These are phyloP conservation scores for Noctua janthina DNA, from an alignment of 2,888 invertebrate species.

Conservation along the genomic window DNA sequence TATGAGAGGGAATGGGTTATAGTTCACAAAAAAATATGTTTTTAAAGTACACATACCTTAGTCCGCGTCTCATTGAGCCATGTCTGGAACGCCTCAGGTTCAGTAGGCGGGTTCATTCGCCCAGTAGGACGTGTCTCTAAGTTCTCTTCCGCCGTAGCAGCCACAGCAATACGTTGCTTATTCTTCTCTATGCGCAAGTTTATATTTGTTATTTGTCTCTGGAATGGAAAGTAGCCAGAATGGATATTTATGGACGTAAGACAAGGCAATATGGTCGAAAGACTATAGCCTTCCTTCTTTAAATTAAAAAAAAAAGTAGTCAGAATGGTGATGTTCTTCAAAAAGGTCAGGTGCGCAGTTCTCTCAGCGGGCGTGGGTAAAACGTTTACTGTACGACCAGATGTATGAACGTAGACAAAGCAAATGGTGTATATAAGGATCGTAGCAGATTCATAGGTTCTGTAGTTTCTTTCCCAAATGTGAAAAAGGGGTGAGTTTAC, in stretches of 20 bases:
- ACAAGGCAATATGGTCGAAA: no score
- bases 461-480: neutral
- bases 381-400: neutral
- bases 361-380: neutral
- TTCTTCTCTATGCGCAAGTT: constrained; percentile 94
- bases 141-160: constrained; percentile 92
- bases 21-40: no score
- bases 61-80: constrained; percentile 90
- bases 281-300: no score
- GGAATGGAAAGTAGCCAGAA: constrained; percentile 21
- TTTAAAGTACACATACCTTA: constrained; percentile 88
- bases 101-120: constrained; percentile 84
- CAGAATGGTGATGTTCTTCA: neutral
- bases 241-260: neutral
- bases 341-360: neutral
- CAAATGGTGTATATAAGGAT: neutral
- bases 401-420: neutral
- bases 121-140: constrained; percentile 78
- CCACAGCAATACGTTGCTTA: constrained; percentile 93
- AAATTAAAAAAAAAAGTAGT: neutral
- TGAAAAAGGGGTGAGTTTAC: neutral
- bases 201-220: constrained; percentile 91
- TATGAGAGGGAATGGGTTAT: no score
- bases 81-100: constrained; percentile 87
- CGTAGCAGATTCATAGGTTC: neutral